Percentiles rank a stretch among this genome's conserved stretches.
These are phyloP conservation scores for Chunga burmeisteri DNA, from an alignment of 2,113 vertebrate genomes.

Conservation along the genomic window DNA sequence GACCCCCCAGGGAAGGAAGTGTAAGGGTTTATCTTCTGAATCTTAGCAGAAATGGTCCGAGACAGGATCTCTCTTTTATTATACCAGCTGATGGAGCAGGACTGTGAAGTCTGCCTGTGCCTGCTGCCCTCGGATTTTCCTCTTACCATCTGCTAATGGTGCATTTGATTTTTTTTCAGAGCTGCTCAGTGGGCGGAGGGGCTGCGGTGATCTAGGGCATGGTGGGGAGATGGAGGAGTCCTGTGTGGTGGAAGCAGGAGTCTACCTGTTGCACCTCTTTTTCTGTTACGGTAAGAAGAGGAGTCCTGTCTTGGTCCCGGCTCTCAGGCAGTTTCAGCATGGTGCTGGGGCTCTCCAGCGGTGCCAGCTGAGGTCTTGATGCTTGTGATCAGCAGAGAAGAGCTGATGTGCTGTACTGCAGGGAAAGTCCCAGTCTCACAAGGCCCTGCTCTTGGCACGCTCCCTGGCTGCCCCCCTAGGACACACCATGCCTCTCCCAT, in stretches of 20 bases:
- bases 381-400: background rate
- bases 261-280: background rate
- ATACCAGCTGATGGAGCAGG: background rate
- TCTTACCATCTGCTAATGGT: background rate
- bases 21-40: background rate
- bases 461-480: background rate
- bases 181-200: background rate
- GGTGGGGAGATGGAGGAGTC: background rate
- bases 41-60: background rate
- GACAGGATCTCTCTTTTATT: background rate
- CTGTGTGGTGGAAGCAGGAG: background rate
- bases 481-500: background rate
- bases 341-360: background rate
- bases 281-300: background rate
- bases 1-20: background rate
- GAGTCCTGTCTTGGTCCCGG: background rate
- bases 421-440: background rate
- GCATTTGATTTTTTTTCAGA: background rate
- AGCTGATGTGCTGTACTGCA: background rate
- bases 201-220: background rate
- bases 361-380: too few relatives aligned
- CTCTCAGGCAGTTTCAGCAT: fast-evolving
- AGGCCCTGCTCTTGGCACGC: background rate
- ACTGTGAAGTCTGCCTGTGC: background rate
- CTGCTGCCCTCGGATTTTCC: background rate